Conservation (phyloP, 2,888 invertebrate species). For the Peribatodes rhomboidaria region DNA sequence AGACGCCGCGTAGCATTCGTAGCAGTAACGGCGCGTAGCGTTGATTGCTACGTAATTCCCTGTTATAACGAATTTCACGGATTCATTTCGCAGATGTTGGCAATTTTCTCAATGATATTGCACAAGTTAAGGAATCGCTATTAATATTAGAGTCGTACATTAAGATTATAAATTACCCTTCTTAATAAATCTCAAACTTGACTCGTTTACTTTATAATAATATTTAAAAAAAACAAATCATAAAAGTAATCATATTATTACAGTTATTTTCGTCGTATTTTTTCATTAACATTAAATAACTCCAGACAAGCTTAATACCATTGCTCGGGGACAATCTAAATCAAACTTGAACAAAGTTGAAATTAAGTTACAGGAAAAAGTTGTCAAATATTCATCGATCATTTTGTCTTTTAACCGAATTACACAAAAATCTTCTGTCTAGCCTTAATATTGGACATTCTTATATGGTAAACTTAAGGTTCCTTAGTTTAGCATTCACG, state of each 20-base stretch:
- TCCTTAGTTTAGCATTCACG: no score
- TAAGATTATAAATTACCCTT: slow-evolving; percentile 25
- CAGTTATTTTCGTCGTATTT: neutral
- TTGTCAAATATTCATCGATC: neutral
- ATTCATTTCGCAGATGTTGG: slow-evolving; percentile 44
- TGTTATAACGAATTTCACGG: slow-evolving; percentile 45
- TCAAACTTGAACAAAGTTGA: neutral
- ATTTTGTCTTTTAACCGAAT: neutral
- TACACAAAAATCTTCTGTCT: neutral
- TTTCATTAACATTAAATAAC: neutral
- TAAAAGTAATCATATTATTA: neutral
- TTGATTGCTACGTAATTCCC: slow-evolving; percentile 54
- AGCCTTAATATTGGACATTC: no score
- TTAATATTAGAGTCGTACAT: slow-evolving; percentile 22
- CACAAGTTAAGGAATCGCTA: slow-evolving; percentile 39
- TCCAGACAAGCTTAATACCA: neutral
- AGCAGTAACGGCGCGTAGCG: slow-evolving; percentile 42
- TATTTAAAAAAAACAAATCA: neutral
- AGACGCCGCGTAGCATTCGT: slow-evolving; percentile 41
- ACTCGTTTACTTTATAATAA: neutral
- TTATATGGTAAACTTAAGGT: no score
- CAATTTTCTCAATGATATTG: slow-evolving; percentile 44
- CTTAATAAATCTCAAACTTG: neutral
- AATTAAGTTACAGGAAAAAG: slow-evolving; percentile 21
- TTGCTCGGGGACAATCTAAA: neutral